Percentiles rank a stretch among this genome's conserved stretches.
phyloP scores from a whole-genome alignment of 1,140 invertebrate genomes.

The Mercenaria mercenaria region DNA sequence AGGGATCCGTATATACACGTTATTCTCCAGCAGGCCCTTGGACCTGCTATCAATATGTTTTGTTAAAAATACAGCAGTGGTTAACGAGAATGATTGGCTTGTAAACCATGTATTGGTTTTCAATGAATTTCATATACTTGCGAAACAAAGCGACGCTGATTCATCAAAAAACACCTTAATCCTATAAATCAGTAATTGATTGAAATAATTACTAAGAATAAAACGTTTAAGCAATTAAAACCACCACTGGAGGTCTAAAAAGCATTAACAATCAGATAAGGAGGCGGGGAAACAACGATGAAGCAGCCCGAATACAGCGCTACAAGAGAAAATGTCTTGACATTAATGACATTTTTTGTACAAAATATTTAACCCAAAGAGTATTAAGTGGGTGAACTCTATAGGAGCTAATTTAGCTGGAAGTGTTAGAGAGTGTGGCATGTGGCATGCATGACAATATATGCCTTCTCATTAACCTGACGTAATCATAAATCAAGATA shows the following conservation, averaged over 20 bases:
- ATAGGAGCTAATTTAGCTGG: neutral
- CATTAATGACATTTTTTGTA: neutral
- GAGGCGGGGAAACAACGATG: neutral
- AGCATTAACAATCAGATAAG: neutral
- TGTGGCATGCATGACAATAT: neutral
- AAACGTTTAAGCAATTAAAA: slow-evolving; percentile 26
- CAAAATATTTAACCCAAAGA: neutral
- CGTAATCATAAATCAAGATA: neutral
- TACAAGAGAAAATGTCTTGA: neutral
- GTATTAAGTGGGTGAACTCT: neutral
- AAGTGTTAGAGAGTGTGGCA: neutral
- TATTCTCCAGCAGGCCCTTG: no score
- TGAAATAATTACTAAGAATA: slow-evolving; percentile 1
- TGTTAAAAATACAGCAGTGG: no score
- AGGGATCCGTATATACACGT: no score
- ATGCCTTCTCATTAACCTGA: neutral
- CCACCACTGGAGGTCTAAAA: neutral
- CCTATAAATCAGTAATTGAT: slow-evolving; percentile 27
- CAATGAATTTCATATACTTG: neutral
- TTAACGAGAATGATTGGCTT: neutral
- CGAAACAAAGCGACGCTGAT: neutral
- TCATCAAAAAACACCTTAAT: slow-evolving; percentile 10
- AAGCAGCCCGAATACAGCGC: no score
- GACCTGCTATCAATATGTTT: no score
- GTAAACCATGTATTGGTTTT: neutral